phyloP scores from a whole-genome alignment of 2,797 vertebrate species.

The Megaceryle alcyon region DNA sequence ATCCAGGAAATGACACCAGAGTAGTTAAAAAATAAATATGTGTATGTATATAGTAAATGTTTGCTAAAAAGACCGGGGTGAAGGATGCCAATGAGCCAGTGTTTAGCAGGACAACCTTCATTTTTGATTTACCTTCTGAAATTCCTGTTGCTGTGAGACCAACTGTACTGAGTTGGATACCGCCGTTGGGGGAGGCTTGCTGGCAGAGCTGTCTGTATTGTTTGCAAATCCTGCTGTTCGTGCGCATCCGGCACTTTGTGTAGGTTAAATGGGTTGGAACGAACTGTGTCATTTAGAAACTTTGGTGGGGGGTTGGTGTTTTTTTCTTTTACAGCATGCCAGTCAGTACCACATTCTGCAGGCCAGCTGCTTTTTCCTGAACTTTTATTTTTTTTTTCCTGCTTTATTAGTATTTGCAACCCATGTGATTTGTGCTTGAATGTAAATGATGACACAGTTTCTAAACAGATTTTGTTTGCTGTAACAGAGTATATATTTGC shows the following conservation, averaged over 20 bases:
- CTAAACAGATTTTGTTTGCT: neutral
- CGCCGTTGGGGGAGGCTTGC: neutral
- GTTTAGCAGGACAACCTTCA: neutral
- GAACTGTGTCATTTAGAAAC: neutral
- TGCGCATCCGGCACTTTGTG: neutral
- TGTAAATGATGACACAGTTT: neutral
- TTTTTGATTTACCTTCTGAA: neutral
- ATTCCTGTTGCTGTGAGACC: neutral
- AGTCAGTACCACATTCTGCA: neutral
- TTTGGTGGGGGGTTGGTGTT: neutral
- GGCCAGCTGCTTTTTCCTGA: neutral
- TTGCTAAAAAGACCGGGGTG: neutral
- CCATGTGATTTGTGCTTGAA: neutral
- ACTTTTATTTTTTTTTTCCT: neutral
- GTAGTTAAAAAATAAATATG: neutral
- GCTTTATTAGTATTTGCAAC: neutral
- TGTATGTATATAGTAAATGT: neutral
- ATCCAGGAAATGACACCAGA: neutral
- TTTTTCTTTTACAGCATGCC: neutral
- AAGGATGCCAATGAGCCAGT: neutral
- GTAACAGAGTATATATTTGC: too few relatives aligned
- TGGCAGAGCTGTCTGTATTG: constrained; percentile 12
- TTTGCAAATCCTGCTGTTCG: neutral
- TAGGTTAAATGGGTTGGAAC: constrained; percentile 1
- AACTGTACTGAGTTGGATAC: neutral